Evolutionary conservation across 2,113 vertebrate genomes (phyloP).

Genomic region (Microtus pennsylvanicus): DNA sequence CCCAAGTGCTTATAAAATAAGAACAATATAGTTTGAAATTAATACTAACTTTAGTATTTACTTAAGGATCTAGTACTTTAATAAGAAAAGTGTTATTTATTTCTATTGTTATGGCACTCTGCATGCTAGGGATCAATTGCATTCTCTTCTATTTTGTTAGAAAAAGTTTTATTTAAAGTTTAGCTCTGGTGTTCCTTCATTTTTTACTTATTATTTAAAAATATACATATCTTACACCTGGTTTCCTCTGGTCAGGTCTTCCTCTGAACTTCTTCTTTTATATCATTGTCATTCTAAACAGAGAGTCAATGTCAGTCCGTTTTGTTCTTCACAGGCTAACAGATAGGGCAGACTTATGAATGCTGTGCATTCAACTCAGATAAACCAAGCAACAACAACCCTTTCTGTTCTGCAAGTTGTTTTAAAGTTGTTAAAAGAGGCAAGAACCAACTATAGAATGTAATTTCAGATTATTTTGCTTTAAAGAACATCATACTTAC

Average conservation of each 20-base stretch:
- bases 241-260: background rate
- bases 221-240: too few relatives aligned
- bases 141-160: background rate
- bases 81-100: background rate
- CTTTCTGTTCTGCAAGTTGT: background rate
- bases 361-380: background rate
- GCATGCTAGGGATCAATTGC: conserved; percentile 2
- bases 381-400: background rate
- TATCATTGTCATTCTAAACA: background rate
- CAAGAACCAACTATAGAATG: background rate
- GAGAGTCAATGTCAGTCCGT: background rate
- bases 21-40: conserved; percentile 47
- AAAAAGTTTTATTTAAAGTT: conserved; percentile 55
- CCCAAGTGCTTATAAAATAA: background rate
- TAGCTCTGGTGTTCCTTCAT: background rate
- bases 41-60: conserved; percentile 55
- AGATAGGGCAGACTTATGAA: background rate
- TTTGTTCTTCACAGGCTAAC: background rate
- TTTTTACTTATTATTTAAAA: background rate
- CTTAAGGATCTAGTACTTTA: background rate
- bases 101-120: background rate
- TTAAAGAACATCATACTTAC: background rate
- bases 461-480: background rate
- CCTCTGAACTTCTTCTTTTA: background rate
- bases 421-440: background rate